Percentiles rank a stretch among this genome's conserved stretches.
Evolutionary conservation across 2,888 invertebrate genomes (phyloP).

Genomic region (Brachyptera putata): DNA sequence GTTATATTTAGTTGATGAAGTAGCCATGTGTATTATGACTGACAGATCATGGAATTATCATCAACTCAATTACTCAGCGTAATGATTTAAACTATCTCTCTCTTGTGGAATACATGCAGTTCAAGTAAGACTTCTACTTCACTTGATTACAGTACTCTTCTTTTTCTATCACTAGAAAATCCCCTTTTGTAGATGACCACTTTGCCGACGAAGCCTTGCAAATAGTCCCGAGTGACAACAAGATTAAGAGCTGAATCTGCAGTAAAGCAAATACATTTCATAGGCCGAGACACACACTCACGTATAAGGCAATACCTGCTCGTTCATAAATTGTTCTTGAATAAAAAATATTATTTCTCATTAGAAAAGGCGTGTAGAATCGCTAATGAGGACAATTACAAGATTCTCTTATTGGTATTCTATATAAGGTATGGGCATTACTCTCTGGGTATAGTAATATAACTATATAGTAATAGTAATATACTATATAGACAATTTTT

Average conservation of each 20-base stretch:
- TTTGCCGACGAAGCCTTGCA: too few species aligned
- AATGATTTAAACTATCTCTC: too few species aligned
- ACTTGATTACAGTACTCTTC: too few species aligned
- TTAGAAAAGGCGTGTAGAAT: background rate
- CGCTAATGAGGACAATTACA: slow-evolving; percentile 4
- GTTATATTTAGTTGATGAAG: too few species aligned
- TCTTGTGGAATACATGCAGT: too few species aligned
- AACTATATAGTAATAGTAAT: too few species aligned
- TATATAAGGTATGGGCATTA: slow-evolving; percentile 1
- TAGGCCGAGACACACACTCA: background rate
- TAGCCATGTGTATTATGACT: background rate
- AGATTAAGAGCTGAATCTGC: slow-evolving; percentile 1
- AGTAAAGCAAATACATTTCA: background rate
- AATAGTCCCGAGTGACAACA: background rate
- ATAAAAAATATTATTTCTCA: slow-evolving; percentile 12
- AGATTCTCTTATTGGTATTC: background rate
- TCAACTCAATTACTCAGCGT: background rate
- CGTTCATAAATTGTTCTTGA: background rate
- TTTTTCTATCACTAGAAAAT: too few species aligned
- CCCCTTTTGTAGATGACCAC: background rate
- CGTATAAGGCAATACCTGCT: background rate
- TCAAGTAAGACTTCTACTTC: too few species aligned
- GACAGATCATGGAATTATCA: background rate
- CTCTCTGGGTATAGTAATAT: background rate
- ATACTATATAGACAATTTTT: background rate